Conservation (phyloP, 2,888 invertebrate species). For the Heliconius aoede region DNA sequence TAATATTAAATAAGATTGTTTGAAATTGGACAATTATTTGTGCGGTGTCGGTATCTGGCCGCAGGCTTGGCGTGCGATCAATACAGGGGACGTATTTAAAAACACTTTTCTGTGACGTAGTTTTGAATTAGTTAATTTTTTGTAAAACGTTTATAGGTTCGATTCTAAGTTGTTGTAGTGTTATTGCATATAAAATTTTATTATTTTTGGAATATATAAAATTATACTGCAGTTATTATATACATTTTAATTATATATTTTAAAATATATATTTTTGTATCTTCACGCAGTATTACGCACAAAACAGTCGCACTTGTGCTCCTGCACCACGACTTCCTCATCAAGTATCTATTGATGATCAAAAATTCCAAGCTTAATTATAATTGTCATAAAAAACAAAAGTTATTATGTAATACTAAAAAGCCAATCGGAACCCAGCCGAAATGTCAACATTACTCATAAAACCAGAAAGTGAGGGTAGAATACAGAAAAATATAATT, state of each 20-base stretch:
- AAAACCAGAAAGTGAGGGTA: background rate
- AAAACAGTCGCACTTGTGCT: background rate
- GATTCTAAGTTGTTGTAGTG: background rate
- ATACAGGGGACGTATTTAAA: constrained; percentile 3
- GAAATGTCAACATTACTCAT: background rate
- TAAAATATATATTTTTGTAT: too few relatives aligned
- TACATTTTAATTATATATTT: too few relatives aligned
- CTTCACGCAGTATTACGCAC: too few relatives aligned
- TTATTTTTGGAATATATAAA: too few relatives aligned
- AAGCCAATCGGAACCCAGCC: too few relatives aligned
- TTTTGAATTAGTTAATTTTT: background rate
- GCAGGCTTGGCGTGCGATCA: background rate
- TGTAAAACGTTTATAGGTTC: background rate
- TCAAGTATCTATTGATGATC: too few relatives aligned
- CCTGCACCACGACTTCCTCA: too few relatives aligned
- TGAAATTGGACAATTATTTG: constrained; percentile 7
- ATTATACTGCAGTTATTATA: too few relatives aligned
- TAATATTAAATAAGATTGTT: constrained; percentile 8
- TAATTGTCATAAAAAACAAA: too few relatives aligned
- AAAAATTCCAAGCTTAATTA: too few relatives aligned
- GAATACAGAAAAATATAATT: constrained; percentile 12
- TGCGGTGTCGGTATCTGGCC: constrained; percentile 18
- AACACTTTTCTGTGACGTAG: background rate
- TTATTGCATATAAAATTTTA: too few relatives aligned
- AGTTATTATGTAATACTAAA: too few relatives aligned